Conservation (phyloP, 2,113 vertebrate genomes). For the human (Homo sapiens) region GRCh38 chr2:109188001-109188500, state of each 20-base stretch:
- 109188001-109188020: neutral
- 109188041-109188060: rapidly evolving
- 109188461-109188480: neutral
- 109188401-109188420: neutral
- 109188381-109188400: neutral
- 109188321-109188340: neutral
- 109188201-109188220: neutral
- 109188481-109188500: neutral
- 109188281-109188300: neutral
- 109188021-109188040: neutral
- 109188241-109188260: too few species aligned
- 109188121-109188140: rapidly evolving
- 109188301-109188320: neutral
- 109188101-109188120: neutral
- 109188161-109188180: neutral
- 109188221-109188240: too few species aligned
- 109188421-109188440: neutral
- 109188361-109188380: neutral
- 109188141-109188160: neutral
- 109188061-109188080: too few species aligned
- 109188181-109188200: neutral
- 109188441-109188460: rapidly evolving
- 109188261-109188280: neutral
- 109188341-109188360: neutral
- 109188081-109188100: neutral